phyloP scores from a whole-genome alignment of 2,888 invertebrate genomes.

The Brachynemurus nebulosus region DNA sequence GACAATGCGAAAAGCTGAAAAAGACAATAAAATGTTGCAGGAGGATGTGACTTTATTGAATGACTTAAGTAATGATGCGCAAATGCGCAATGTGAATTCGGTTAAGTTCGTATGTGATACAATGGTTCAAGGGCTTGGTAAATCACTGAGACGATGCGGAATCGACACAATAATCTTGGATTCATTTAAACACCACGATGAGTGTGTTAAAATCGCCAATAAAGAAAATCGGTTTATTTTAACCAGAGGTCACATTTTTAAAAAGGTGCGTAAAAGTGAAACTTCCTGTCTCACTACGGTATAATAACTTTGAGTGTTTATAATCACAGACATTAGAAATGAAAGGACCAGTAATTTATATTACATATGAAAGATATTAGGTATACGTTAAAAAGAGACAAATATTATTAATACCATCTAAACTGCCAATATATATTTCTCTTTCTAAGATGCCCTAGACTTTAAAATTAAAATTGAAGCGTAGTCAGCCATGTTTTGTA shows the following conservation, averaged over 20 bases:
- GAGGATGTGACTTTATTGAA: conserved; percentile 22
- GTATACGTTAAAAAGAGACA: too few species aligned
- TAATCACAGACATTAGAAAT: too few species aligned
- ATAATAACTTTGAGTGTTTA: background rate
- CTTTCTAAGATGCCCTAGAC: too few species aligned
- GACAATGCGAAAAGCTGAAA: conserved; percentile 5
- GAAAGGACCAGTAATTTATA: too few species aligned
- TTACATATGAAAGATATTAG: background rate
- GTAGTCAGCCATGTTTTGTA: too few species aligned
- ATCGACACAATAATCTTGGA: conserved; percentile 42
- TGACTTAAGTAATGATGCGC: conserved; percentile 13
- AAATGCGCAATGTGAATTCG: conserved; percentile 14
- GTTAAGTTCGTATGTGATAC: conserved; percentile 44
- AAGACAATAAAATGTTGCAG: conserved; percentile 24
- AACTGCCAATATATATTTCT: too few species aligned
- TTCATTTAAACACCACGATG: conserved; percentile 34
- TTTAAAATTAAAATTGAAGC: too few species aligned
- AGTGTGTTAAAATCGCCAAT: conserved; percentile 35
- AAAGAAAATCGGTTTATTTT: conserved; percentile 40
- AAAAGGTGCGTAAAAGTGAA: conserved; percentile 26
- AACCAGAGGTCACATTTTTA: conserved; percentile 35
- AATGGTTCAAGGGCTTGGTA: conserved; percentile 42
- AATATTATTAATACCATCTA: too few species aligned
- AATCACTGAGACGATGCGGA: conserved; percentile 47
- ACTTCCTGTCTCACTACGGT: background rate